Percentiles rank a stretch among this genome's conserved stretches.
These are phyloP conservation scores for Drosophila hawaiiensis DNA, from an alignment of 2,888 invertebrate genomes.

Conservation along the genomic window DNA sequence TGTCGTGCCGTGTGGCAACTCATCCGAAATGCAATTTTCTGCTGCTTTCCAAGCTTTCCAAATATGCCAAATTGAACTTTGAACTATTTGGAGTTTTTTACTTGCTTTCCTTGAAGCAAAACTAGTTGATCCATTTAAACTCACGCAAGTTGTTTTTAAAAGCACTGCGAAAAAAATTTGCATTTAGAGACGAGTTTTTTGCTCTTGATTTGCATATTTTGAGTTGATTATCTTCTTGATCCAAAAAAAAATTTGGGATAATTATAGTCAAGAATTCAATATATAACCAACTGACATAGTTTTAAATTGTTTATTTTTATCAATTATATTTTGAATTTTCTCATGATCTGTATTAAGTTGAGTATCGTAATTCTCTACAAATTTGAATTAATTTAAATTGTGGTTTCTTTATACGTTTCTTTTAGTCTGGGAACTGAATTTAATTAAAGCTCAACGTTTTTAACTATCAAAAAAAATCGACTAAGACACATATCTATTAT, in stretches of 20 bases:
- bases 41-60: conserved; percentile 59
- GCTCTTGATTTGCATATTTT: conserved; percentile 28
- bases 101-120: conserved; percentile 35
- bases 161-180: conserved; percentile 8
- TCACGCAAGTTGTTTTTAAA: neutral
- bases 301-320: neutral
- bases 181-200: conserved; percentile 16
- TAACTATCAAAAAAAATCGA: neutral
- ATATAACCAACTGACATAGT: neutral
- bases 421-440: neutral
- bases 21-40: conserved; percentile 32
- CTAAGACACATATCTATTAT: neutral
- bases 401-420: neutral
- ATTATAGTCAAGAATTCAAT: neutral
- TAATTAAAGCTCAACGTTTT: neutral
- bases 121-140: conserved; percentile 8
- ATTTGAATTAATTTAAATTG: neutral
- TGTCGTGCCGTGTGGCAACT: conserved; percentile 16
- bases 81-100: conserved; percentile 34
- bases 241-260: neutral
- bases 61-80: conserved; percentile 53
- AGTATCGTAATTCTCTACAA: neutral
- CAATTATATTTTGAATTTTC: neutral
- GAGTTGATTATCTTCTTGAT: neutral
- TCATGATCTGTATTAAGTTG: neutral